Percentiles rank a stretch among this genome's conserved stretches.
These are phyloP conservation scores for Amblyteles armatorius DNA, from an alignment of 2,888 invertebrate genomes.

Conservation along the genomic window DNA sequence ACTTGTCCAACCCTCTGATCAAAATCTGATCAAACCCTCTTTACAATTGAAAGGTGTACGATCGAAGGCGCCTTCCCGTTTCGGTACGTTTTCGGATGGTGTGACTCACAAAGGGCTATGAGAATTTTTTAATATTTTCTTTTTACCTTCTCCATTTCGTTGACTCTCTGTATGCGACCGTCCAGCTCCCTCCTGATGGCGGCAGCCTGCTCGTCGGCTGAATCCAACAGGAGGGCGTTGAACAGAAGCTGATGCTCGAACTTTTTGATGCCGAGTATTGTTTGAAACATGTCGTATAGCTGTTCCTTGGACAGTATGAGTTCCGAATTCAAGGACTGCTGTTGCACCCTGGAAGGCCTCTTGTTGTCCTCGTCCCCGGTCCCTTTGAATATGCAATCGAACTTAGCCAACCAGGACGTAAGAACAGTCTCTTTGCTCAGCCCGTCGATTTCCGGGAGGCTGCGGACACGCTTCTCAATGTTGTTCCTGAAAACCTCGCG, in stretches of 20 bases:
- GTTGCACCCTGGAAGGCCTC: constrained; percentile 94
- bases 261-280: constrained; percentile 99
- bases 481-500: constrained; percentile 99
- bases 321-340: constrained; percentile 96
- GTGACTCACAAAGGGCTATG: not conserved
- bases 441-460: constrained; percentile 99
- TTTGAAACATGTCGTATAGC: constrained; percentile 99
- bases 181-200: constrained; percentile 99
- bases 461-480: constrained; percentile 98
- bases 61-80: no score
- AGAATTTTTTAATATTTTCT: not conserved
- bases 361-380: constrained; percentile 95
- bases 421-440: constrained; percentile 99
- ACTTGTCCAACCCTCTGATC: no score
- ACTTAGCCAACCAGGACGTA: constrained; percentile 99
- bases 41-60: no score
- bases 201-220: constrained; percentile 99
- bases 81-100: no score
- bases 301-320: constrained; percentile 99
- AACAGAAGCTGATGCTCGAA: constrained; percentile 99
- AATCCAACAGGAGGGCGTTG: constrained; percentile 99
- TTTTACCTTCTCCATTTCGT: constrained; percentile 97
- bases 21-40: no score
- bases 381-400: constrained; percentile 99
- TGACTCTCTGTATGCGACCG: constrained; percentile 97